Base-by-base conservation (phyloP, 2,797 vertebrate species). In the Heterohyrax brucei region DNA sequence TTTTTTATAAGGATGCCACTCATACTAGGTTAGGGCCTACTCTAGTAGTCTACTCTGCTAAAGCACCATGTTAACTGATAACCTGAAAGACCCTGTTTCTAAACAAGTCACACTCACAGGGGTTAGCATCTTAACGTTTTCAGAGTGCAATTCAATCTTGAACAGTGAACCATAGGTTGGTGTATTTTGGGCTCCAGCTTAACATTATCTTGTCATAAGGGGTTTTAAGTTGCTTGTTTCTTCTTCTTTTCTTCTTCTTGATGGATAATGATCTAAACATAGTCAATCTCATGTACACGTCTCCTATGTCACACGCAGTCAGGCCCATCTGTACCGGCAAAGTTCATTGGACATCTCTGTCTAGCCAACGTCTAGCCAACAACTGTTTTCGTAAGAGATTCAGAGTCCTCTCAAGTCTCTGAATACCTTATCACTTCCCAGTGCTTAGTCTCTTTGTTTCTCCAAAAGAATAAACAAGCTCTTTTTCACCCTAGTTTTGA, bases 131-230 rank as follows among this genome's bases (percentile, higher is more conserved):
- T 72, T 72, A 21, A 39, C 16, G 21, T 39, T 22, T 73, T 21
- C 18, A 4, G 18, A 21, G 44, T 19, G 9, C 18, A 44, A 73
- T 73, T 73, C 33, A 73, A 73, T 39, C n/a, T 7, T 8, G 21
- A 73, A 21, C 33, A 73, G 70, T 73, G n/a, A 77, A 10, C 14
- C 16, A 28, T 22, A 78, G 75, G 33, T 76, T 70, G 87, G 48
- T 89, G 39, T 53, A 95, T 86, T 61, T 97, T 95, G 95, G 50
- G 62, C 94, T 96, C 44, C 7, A 24, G 4, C 6, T 39, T 66
- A 88, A 70, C 19, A 92, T 48, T 87, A 46, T 48, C 48, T 94
- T 30, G 80, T 14, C 61, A 22, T 10, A 88, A 10, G 24, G 64
- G 75, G 64, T 86, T 95, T 66, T 88, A 16, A 22, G 1, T 30